Conservation (phyloP, 2,797 vertebrate genomes). For the Melanotaenia boesemani region DNA sequence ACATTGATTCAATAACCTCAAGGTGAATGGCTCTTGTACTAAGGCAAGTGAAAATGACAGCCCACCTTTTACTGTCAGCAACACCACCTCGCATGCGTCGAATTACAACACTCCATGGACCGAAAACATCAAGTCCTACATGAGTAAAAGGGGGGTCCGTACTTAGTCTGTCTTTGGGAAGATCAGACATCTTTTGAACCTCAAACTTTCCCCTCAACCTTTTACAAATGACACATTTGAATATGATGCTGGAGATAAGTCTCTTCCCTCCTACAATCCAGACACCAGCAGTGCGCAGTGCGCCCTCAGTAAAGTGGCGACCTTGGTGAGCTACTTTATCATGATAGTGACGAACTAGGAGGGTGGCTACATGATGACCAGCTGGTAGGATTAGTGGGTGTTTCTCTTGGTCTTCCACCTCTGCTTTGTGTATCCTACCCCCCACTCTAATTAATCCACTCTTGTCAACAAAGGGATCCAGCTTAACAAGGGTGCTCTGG, state of each 20-base stretch:
- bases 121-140: not conserved
- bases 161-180: not conserved
- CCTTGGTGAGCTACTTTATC: slow-evolving; percentile 3
- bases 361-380: not conserved
- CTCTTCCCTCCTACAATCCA: slow-evolving; percentile 8
- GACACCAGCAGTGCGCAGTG: not conserved
- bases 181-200: not conserved
- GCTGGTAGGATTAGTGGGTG: slow-evolving; percentile 3
- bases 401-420: not conserved
- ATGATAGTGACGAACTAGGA: not conserved
- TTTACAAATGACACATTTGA: not conserved
- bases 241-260: not conserved
- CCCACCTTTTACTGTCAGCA: too few relatives aligned
- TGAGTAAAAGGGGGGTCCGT: not conserved
- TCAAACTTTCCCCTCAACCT: too few relatives aligned
- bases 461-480: not conserved
- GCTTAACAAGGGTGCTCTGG: not conserved
- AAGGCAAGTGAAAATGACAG: too few relatives aligned
- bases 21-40: slow-evolving; percentile 1
- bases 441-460: not conserved
- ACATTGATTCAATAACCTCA: not conserved
- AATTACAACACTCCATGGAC: not conserved
- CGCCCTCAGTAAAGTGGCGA: slow-evolving; percentile 5
- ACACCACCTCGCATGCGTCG: not conserved
- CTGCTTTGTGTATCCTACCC: not conserved